phyloP scores from a whole-genome alignment of 2,113 vertebrate genomes.

The Copsychus sechellarum region DNA sequence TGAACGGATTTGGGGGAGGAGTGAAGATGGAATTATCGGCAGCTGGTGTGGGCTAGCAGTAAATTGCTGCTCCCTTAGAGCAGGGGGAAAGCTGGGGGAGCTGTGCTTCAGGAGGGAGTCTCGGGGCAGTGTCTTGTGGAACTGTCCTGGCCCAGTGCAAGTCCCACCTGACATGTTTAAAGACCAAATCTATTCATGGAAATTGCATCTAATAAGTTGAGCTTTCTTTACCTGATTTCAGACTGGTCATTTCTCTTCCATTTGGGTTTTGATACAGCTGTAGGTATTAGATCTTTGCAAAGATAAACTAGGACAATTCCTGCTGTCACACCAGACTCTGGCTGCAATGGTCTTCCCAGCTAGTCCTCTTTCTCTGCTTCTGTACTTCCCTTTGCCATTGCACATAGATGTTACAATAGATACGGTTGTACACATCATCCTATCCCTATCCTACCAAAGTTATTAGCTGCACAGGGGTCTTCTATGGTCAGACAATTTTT shows the following conservation, averaged over 20 bases:
- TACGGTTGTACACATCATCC: background rate
- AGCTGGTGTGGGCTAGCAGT: constrained; percentile 44
- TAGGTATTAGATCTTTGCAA: background rate
- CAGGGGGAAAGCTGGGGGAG: background rate
- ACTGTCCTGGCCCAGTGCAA: background rate
- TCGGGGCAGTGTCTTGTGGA: fast-evolving
- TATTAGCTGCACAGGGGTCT: background rate
- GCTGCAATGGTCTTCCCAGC: background rate
- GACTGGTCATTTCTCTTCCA: background rate
- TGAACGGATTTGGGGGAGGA: constrained; percentile 47
- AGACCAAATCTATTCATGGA: background rate
- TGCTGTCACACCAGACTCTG: background rate
- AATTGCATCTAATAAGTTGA: constrained; percentile 42
- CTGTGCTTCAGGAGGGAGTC: background rate
- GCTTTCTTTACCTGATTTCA: background rate
- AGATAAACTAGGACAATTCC: background rate
- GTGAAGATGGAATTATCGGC: constrained; percentile 42
- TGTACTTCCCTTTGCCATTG: background rate
- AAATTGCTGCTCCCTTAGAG: constrained; percentile 46
- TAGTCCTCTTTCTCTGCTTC: background rate
- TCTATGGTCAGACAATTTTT: background rate
- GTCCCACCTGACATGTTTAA: background rate
- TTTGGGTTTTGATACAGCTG: background rate
- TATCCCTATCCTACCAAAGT: background rate
- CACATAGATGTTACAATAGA: background rate